These are phyloP conservation scores for Danio rerio DNA, from an alignment of 2,113 vertebrate species.

Conservation along the genomic window DNA sequence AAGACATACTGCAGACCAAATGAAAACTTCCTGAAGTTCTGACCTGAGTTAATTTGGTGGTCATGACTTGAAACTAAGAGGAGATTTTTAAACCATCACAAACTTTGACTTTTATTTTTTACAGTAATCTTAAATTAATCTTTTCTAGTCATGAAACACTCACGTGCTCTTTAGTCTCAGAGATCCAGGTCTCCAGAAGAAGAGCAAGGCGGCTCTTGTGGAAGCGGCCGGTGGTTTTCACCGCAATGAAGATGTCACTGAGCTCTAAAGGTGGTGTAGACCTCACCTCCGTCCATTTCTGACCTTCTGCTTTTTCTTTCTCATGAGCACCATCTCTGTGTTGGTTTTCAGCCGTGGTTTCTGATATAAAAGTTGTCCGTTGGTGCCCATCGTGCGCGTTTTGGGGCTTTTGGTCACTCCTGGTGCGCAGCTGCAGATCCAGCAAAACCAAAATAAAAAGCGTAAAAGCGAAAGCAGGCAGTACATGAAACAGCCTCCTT, in stretches of 20 bases:
- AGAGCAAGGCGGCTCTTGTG: slow-evolving; percentile 84
- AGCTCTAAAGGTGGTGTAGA: slow-evolving; percentile 56
- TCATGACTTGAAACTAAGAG: too few species aligned
- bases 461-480: slow-evolving; percentile 62
- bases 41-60: too few species aligned
- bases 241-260: slow-evolving; percentile 84
- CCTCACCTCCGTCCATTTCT: background rate
- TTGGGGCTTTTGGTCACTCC: slow-evolving; percentile 34
- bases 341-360: background rate
- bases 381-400: background rate
- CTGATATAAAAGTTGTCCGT: background rate
- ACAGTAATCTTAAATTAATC: too few species aligned
- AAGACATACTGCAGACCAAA: too few species aligned
- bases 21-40: too few species aligned
- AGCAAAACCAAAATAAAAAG: slow-evolving; percentile 69
- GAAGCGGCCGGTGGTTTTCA: slow-evolving; percentile 89
- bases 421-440: slow-evolving; percentile 67
- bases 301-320: background rate
- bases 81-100: too few species aligned
- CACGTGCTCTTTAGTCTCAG: slow-evolving; percentile 83
- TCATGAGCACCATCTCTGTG: background rate
- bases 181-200: slow-evolving; percentile 91
- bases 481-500: slow-evolving; percentile 54
- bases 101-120: too few species aligned
- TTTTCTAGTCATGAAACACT: slow-evolving; percentile 55